Conservation (phyloP, 2,888 invertebrate genomes). For the Sminthurinus aureus region DNA sequence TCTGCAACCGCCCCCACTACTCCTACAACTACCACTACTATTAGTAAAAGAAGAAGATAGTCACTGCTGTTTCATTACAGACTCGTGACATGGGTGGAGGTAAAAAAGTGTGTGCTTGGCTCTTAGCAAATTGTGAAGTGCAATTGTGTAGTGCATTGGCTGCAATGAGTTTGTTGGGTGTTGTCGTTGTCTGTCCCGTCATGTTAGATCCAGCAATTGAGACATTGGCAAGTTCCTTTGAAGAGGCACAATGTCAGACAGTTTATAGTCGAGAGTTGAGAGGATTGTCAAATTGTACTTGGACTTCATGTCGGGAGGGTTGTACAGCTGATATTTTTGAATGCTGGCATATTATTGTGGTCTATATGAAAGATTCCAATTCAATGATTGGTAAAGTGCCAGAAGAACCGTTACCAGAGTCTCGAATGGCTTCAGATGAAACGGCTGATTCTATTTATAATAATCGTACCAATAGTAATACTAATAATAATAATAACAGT, state of each 20-base stretch:
- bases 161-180: constrained; percentile 59
- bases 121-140: constrained; percentile 60
- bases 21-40: too few species aligned
- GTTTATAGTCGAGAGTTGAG: constrained; percentile 52
- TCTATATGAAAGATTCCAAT: constrained; percentile 52
- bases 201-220: constrained; percentile 61
- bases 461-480: background rate
- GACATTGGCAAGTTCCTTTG: constrained; percentile 59
- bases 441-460: background rate
- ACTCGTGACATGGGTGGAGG: constrained; percentile 54
- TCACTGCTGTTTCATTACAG: constrained; percentile 7
- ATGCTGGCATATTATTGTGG: constrained; percentile 61
- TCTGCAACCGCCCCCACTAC: too few species aligned
- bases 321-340: constrained; percentile 61
- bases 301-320: constrained; percentile 62
- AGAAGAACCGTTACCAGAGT: background rate
- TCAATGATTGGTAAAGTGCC: background rate
- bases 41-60: background rate
- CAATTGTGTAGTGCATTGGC: constrained; percentile 60
- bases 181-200: constrained; percentile 60
- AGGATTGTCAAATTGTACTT: constrained; percentile 61
- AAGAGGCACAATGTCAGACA: constrained; percentile 58
- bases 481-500: background rate
- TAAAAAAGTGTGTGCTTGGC: constrained; percentile 58
- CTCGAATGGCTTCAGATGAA: background rate